A percentile compares a stretch with the other conserved stretches of the same genome.
These are phyloP conservation scores for Bufo bufo DNA, from an alignment of 2,113 vertebrate genomes.

Conservation along the genomic window DNA sequence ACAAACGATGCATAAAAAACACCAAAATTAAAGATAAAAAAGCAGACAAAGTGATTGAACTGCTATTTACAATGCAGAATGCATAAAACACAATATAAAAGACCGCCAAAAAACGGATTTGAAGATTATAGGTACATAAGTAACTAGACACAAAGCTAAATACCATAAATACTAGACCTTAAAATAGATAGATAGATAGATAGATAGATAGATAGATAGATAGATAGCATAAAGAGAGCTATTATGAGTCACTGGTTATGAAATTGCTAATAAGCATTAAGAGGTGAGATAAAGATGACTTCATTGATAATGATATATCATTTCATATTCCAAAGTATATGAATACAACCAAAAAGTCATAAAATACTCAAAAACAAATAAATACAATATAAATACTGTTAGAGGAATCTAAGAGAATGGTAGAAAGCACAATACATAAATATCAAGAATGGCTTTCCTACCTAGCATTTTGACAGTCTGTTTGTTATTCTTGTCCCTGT, in stretches of 20 bases:
- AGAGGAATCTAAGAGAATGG: neutral
- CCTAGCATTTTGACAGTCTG: conserved; percentile 97
- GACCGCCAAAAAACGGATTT: neutral
- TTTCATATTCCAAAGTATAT: neutral
- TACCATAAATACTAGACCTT: neutral
- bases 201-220: neutral
- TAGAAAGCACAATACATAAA: neutral
- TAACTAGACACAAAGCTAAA: neutral
- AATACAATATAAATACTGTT: neutral
- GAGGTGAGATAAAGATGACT: neutral
- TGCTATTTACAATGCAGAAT: neutral
- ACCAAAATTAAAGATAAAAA: neutral
- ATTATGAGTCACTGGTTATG: too few species aligned
- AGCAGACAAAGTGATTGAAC: too few species aligned
- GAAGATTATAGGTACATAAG: neutral
- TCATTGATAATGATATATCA: neutral
- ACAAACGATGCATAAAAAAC: neutral
- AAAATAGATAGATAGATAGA: neutral
- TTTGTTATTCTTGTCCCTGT: conserved; percentile 89
- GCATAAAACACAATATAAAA: neutral
- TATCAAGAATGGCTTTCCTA: conserved; percentile 64
- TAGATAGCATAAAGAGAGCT: too few species aligned
- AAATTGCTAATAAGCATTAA: neutral
- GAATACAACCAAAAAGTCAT: neutral
- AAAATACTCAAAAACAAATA: neutral